Evolutionary conservation across 2,113 vertebrate genomes (phyloP).

Genomic region (Capreolus pygargus): DNA sequence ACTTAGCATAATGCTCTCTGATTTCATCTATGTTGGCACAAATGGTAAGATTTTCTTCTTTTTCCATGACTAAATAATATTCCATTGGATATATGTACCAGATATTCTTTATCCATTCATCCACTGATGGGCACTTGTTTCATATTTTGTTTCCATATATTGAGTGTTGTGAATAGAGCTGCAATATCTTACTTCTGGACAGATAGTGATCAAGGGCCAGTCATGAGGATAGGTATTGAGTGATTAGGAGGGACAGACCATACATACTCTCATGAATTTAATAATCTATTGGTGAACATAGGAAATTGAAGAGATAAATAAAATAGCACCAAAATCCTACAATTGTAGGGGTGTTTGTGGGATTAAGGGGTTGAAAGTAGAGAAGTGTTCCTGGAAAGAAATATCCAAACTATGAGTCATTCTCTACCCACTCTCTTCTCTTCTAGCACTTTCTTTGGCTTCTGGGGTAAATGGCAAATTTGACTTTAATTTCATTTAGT

Average conservation of each 20-base stretch:
- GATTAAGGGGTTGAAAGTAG: rapidly evolving
- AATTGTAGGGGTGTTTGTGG: not conserved
- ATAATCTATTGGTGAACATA: not conserved
- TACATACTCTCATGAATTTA: not conserved
- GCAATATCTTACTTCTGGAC: not conserved
- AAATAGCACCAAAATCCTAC: not conserved
- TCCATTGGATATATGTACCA: not conserved
- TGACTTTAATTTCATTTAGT: not conserved
- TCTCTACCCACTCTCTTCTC: not conserved
- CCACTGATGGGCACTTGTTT: not conserved
- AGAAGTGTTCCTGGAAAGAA: not conserved
- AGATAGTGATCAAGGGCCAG: not conserved
- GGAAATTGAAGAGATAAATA: not conserved
- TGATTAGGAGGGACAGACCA: not conserved
- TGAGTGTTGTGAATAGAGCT: not conserved
- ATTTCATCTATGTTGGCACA: not conserved
- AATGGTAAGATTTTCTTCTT: not conserved
- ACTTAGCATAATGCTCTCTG: not conserved
- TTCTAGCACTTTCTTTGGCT: not conserved
- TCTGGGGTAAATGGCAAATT: not conserved
- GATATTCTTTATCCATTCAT: not conserved
- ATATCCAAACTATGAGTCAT: not conserved
- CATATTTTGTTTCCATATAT: not conserved
- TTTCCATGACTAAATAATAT: not conserved
- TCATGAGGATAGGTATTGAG: not conserved